Base-by-base conservation (phyloP, 2,113 vertebrate genomes). In the Suricata suricatta region DNA sequence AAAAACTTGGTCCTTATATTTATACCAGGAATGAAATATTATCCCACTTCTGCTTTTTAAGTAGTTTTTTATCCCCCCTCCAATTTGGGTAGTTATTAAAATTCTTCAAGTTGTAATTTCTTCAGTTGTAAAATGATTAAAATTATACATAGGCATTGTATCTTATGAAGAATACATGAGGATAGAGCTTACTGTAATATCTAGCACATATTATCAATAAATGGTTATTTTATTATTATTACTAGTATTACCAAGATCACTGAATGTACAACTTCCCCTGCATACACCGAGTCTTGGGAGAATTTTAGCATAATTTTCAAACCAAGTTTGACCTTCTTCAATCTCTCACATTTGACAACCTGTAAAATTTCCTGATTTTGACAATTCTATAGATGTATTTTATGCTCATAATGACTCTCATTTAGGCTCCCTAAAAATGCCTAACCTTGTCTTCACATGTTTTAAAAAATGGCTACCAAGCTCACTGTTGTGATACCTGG, bases 51-150 rank as follows among this genome's bases (percentile, higher is more conserved):
- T 92, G 15, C 11, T 8, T 87, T 88, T 95, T 83, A 88, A 84
- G 17, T 38, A 66, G 11, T 35, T 9, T 31, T 31, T n/a, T n/a
- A 47, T 44, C 25, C 33, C 33, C 1, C 15, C 27, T 54, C 29
- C 8, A 91, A 64, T 81, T 87, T 88, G 11, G 38, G 17, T 1
- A 90, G 3, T 80, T 64, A 63, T 25, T 94, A 71, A 90, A 92
- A 15, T 4, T 80, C 12, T 71, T n/a, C 3, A 83, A 76, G 15
- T n/a, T 27, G 66, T 9, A 33, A n/a, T 79, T 92, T 93, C 23
- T 90, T 96, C 9, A 54, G 17, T 76, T 96, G 19, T 82, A 60
- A 94, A 90, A 38, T 90, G 17, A 82, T 68, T 83, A 60, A 95
- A 90, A 38, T 95, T 44, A 83, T 44, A 66, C 8, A 82, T 44